Evolutionary conservation across 2,113 vertebrate genomes (phyloP).

Genomic region (Menidia beryllina): DNA sequence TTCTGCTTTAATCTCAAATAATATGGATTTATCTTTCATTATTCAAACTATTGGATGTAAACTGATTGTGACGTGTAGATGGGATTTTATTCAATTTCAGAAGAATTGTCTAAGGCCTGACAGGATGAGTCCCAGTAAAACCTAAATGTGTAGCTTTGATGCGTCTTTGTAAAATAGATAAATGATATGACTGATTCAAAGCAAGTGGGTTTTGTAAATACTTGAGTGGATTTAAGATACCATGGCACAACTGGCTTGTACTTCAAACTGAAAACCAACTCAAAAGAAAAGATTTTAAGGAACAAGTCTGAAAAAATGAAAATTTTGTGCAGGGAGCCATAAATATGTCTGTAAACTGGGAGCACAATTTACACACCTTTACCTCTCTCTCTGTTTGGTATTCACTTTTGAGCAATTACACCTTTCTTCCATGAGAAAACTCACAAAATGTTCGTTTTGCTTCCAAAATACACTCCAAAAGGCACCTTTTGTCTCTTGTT

Average conservation of each 20-base stretch:
- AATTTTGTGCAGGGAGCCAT: neutral
- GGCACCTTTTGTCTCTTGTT: conserved; percentile 29
- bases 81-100: too few relatives aligned
- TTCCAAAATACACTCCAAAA: conserved; percentile 8
- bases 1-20: conserved; percentile 12
- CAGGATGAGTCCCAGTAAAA: neutral
- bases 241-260: conserved; percentile 6
- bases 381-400: conserved; percentile 41
- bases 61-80: too few relatives aligned
- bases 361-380: conserved; percentile 47
- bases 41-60: conserved; percentile 35
- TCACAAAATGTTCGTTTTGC: conserved; percentile 40
- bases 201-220: neutral
- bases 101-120: conserved; percentile 1
- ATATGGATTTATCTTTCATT: conserved; percentile 48
- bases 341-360: conserved; percentile 16
- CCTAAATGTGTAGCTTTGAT: conserved; percentile 19
- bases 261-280: neutral
- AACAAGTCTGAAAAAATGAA: neutral
- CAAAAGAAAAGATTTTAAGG: neutral
- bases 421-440: conserved; percentile 35
- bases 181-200: neutral
- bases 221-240: neutral
- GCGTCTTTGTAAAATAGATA: conserved; percentile 16
- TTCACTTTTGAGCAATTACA: conserved; percentile 22